Evolutionary conservation across 1,140 invertebrate species (phyloP), one percentile per base, ranked within the genome.

Genomic region (Paraescarpia echinospica): DNA sequence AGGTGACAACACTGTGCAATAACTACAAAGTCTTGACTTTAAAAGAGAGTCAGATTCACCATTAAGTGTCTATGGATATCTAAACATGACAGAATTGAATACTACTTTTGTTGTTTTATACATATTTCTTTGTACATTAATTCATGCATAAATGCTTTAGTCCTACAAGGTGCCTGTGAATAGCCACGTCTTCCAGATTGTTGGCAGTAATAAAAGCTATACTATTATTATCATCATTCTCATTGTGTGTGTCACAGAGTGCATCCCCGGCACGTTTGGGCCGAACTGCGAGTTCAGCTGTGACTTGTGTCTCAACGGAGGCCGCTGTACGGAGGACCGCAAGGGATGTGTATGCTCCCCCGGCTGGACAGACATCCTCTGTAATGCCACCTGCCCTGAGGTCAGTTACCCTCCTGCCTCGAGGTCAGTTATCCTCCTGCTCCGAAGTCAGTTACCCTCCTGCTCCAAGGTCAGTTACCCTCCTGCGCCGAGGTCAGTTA

Each of bases 281-380:
- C 93, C 93, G 4, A 94, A 96, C 89, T 96, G 96, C 92, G 90
- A 94, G 35, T 95, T 94, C 89, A 95, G 94, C 14, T 96, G 96
- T 93, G 92, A 92, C 35, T 92, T 34, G 33, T 96, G 95, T 93
- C 90, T 94, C 31, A 95, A 96, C 92, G 95, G 95, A 34, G 95
- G 95, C 33, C 93, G 93, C 91, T 96, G 96, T 93, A 96, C 95
- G 91, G 59, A 77, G 59, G 59, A 77, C 4, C 92, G 93, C n/a
- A 92, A 94, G 93, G 95, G 94, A 1, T 96, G 96, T 91, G 90
- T 94, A 12, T 96, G 96, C 94, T 91, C 91, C 33, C 91, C 94
- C 22, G 96, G 96, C 14, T 96, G 95, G 95, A 93, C 93, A 12
- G 96, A 96, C 8, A 33, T 94, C 0, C 93, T 95, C 12, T 96